phyloP scores from a whole-genome alignment of 1,140 invertebrate genomes.

The Araneus ventricosus region DNA sequence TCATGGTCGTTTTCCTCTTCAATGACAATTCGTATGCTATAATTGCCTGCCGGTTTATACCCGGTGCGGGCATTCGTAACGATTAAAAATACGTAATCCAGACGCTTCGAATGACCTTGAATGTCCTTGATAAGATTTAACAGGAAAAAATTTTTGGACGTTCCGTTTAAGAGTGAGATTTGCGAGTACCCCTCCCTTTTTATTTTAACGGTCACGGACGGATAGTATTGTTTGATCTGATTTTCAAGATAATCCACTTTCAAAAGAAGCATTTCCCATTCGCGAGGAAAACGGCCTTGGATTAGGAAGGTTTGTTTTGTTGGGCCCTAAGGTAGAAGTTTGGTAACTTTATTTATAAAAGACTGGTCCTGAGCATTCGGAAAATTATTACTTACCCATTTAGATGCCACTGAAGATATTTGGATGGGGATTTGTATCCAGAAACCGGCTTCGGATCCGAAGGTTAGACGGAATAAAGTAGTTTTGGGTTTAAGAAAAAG shows the following conservation, averaged over 20 bases:
- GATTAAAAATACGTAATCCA: slow-evolving; percentile 32
- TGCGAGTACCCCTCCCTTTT: slow-evolving; percentile 24
- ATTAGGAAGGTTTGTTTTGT: not conserved
- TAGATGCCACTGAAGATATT: not conserved
- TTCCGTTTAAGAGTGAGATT: not conserved
- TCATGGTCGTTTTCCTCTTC: not conserved
- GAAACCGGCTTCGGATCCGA: not conserved
- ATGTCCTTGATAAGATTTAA: slow-evolving; percentile 40
- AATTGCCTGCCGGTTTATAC: slow-evolving; percentile 1
- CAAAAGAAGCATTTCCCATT: not conserved
- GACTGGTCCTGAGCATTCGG: not conserved
- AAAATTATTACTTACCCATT: not conserved
- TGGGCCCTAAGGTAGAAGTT: not conserved
- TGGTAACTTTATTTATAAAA: not conserved
- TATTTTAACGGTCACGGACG: slow-evolving; percentile 62
- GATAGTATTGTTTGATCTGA: slow-evolving; percentile 50
- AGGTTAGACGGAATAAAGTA: not conserved
- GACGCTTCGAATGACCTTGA: slow-evolving; percentile 46
- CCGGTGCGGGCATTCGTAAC: not conserved
- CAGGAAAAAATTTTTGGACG: not conserved
- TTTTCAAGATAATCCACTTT: slow-evolving; percentile 62
- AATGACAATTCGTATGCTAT: not conserved
- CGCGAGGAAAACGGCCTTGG: not conserved
- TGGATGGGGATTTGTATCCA: not conserved
- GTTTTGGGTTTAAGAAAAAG: not conserved